Evolutionary conservation across 2,113 vertebrate species (phyloP).

Genomic region (Microcebus jonahi): DNA sequence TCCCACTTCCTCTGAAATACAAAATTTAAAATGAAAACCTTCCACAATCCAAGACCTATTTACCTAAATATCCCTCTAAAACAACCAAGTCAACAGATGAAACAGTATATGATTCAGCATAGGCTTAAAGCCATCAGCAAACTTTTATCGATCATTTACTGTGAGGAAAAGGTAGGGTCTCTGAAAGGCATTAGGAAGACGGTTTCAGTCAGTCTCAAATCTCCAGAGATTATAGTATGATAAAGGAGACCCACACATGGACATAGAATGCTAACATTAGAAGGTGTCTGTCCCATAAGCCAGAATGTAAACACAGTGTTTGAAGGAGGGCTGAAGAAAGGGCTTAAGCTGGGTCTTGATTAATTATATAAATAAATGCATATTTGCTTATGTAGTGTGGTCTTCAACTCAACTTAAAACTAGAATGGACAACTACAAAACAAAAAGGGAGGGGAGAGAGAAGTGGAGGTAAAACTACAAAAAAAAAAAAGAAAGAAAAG

Average conservation of each 20-base stretch:
- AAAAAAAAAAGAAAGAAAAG: too few species aligned
- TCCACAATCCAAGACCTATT: neutral
- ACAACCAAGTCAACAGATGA: neutral
- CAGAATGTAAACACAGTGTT: neutral
- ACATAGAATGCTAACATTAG: conserved; percentile 38
- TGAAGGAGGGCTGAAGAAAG: neutral
- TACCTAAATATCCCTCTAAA: neutral
- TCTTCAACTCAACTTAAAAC: neutral
- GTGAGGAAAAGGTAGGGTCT: neutral
- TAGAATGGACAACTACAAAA: neutral
- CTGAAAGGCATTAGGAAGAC: neutral
- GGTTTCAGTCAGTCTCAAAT: conserved; percentile 18
- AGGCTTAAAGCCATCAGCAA: conserved; percentile 7
- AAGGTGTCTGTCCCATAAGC: conserved; percentile 4
- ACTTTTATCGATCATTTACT: conserved; percentile 21
- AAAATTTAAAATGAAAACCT: conserved; percentile 34
- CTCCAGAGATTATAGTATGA: neutral
- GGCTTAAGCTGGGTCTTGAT: neutral
- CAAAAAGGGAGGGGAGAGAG: too few species aligned
- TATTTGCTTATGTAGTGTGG: conserved; percentile 5
- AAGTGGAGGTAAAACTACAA: neutral
- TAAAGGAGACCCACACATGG: neutral
- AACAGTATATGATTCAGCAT: neutral
- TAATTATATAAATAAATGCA: neutral
- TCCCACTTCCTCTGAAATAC: conserved; percentile 10